phyloP scores from a whole-genome alignment of 2,888 invertebrate genomes.

The Thysanoteuthis rhombus region DNA sequence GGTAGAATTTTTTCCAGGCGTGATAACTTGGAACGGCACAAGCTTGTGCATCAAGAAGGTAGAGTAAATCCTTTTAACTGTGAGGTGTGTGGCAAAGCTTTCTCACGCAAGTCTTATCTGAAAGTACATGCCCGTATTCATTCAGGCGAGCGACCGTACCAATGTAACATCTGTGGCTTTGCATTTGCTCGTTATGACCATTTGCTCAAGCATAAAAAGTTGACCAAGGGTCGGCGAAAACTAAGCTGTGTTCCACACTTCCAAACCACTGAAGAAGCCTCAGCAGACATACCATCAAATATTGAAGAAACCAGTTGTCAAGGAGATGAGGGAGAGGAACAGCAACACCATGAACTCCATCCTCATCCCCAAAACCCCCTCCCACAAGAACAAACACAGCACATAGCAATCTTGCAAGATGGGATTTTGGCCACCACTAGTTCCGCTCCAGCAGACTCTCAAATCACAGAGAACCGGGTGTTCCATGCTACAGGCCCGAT shows the following conservation, averaged over 20 bases:
- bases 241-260: background rate
- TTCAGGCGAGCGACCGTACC: slow-evolving; percentile 18
- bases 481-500: background rate
- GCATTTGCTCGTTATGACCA: slow-evolving; percentile 24
- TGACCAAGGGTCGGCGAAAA: background rate
- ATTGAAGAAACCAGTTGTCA: background rate
- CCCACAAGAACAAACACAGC: background rate
- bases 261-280: background rate
- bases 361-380: background rate
- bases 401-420: slow-evolving; percentile 13
- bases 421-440: background rate
- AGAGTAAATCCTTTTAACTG: background rate
- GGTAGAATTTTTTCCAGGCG: background rate
- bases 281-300: background rate
- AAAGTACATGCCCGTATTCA: slow-evolving; percentile 20
- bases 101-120: slow-evolving; percentile 24
- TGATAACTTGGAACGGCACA: background rate
- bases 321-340: background rate
- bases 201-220: slow-evolving; percentile 15
- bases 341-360: background rate
- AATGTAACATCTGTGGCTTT: slow-evolving; percentile 2
- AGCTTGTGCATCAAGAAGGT: background rate
- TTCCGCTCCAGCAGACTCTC: background rate
- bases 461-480: background rate
- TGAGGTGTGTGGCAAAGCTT: background rate